A percentile compares a stretch with the other conserved stretches of the same genome.
Evolutionary conservation across 2,888 invertebrate species (phyloP).

Genomic region (Drosophila nr. fundita): DNA sequence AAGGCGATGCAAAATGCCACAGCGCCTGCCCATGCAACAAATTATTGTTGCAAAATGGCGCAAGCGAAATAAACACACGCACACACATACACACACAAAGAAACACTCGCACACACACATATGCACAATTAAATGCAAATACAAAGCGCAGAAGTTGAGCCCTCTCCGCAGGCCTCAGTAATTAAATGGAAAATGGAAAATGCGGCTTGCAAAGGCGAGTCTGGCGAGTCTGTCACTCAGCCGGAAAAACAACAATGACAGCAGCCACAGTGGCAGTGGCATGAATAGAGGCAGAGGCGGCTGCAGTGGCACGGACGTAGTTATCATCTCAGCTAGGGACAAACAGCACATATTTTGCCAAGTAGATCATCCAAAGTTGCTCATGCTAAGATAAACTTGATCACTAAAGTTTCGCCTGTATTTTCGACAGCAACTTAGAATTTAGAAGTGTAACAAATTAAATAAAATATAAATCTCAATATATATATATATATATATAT

Average conservation of each 20-base stretch:
- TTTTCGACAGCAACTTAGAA: not conserved
- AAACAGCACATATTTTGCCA: conserved; percentile 4
- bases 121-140: conserved; percentile 68
- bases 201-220: conserved; percentile 24
- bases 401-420: not conserved
- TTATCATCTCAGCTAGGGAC: not conserved
- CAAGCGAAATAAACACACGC: conserved; percentile 40
- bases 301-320: not conserved
- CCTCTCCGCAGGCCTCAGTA: conserved; percentile 37
- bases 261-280: conserved; percentile 10
- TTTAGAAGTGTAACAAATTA: not conserved
- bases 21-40: conserved; percentile 55
- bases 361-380: not conserved
- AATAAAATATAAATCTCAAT: not conserved
- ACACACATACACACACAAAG: conserved; percentile 12
- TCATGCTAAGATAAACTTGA: not conserved
- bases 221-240: conserved; percentile 22
- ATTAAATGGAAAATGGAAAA: conserved; percentile 69
- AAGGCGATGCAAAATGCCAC: conserved; percentile 49
- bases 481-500: not conserved
- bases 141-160: conserved; percentile 53
- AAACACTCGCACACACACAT: not conserved
- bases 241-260: conserved; percentile 52
- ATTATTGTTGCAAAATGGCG: conserved; percentile 73
- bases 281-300: not conserved